phyloP scores from a whole-genome alignment of 2,113 vertebrate species.

The Melospiza melodia region DNA sequence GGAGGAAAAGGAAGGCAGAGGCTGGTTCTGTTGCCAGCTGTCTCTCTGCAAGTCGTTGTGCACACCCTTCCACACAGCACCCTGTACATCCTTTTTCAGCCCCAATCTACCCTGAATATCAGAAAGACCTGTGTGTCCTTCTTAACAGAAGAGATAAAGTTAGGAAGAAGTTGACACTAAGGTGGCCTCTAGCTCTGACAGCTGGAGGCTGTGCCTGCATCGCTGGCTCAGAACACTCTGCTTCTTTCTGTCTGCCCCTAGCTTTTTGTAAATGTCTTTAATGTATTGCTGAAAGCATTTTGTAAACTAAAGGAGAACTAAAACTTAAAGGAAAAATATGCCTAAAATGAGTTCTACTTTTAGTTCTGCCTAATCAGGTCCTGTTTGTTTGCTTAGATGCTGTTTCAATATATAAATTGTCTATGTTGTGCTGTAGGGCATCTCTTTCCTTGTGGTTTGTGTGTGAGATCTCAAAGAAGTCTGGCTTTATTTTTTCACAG shows the following conservation, averaged over 20 bases:
- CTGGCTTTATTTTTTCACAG: background rate
- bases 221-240: background rate
- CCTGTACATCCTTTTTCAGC: background rate
- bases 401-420: background rate
- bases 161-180: background rate
- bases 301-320: background rate
- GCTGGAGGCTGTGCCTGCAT: background rate
- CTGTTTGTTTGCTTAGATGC: background rate
- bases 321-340: background rate
- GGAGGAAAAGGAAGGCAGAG: background rate
- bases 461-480: background rate
- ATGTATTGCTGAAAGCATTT: background rate
- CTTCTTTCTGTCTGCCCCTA: background rate
- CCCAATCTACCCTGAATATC: background rate
- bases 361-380: background rate
- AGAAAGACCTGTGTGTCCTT: background rate
- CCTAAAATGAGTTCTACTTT: background rate
- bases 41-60: rapidly evolving
- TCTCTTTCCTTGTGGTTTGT: background rate
- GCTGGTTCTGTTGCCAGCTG: background rate
- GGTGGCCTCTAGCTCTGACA: background rate
- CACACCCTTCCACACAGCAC: background rate
- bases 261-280: background rate
- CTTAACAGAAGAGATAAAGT: background rate
- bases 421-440: background rate